Conservation (phyloP, 2,888 invertebrate genomes). For the Tillus elongatus region DNA sequence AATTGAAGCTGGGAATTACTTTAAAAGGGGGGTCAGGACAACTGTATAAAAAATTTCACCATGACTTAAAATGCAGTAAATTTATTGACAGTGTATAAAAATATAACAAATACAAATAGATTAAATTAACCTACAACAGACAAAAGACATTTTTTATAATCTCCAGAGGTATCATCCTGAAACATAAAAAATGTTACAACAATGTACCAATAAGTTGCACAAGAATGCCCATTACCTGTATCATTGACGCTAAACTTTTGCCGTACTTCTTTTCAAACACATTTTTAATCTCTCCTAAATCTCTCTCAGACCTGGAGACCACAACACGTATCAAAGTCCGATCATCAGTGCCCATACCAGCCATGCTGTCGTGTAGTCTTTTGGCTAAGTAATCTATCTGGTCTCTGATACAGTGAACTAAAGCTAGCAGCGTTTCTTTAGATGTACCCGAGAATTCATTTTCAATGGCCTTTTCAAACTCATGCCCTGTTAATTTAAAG, state of each 20-base stretch:
- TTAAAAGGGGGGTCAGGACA: no score
- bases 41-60: no score
- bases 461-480: constrained; percentile 68
- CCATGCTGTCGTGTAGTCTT: constrained; percentile 78
- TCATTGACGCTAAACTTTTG: constrained; percentile 67
- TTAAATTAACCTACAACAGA: constrained; percentile 46
- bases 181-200: constrained; percentile 32
- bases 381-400: constrained; percentile 75
- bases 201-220: background rate
- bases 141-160: constrained; percentile 74
- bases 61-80: background rate
- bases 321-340: constrained; percentile 75
- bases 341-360: constrained; percentile 83
- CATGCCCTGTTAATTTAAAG: constrained; percentile 65
- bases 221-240: background rate
- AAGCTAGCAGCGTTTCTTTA: constrained; percentile 68
- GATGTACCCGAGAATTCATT: constrained; percentile 70
- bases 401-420: constrained; percentile 62
- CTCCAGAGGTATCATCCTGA: constrained; percentile 75
- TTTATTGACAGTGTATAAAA: no score
- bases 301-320: constrained; percentile 74
- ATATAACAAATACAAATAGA: no score
- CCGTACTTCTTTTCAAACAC: constrained; percentile 66
- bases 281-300: constrained; percentile 73
- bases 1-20: no score